Base-by-base conservation (phyloP, 1,140 invertebrate species). In the Heliconius eleuchia region DNA sequence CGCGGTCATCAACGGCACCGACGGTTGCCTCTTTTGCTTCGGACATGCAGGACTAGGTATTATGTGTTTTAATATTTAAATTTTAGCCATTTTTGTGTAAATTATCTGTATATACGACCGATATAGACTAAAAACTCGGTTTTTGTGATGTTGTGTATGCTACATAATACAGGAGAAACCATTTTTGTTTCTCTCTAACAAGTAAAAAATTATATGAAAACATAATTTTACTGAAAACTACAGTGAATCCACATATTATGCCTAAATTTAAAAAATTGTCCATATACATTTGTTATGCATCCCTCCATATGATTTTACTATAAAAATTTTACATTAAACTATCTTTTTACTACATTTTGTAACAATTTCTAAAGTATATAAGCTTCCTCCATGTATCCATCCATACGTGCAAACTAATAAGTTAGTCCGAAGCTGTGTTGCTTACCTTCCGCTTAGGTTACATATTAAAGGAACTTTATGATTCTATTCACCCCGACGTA, bases 21-120 rank as follows among this genome's bases (percentile, higher is more conserved):
- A 99, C 92, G 98, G 98, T 66, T 99, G 98, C 93, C 96, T 99
- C 76, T 98, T 98, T 91, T 98, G 97, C 87, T 98, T 98, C 89
- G 98, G 98, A 89, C 98, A 99, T 91, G 97, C 98, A 71, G 97
- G 97, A 93, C 95, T 98, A 78, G 98, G 98, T 98, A 95, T 9
- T 94, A 79, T 37, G 71, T 72, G 27, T 52, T 52, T 52, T 52
- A 19, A 37, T 37, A 7, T 37, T 37, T 6, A 1, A 37, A 52
- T 8, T 19, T 52, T 52, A 52, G 18, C 13, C 42, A 46, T 46
- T 46, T 46, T 46, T 16, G 13, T 16, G 11, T 16, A 16, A 46
- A 16, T 46, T 46, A 46, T 16, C 16, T 46, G 13, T 46, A 3
- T 13, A 46, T 0, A 46, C 0, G 4, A 46, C 13, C 42, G 13